A percentile compares a stretch with the other conserved stretches of the same genome.
Conservation (phyloP, 2,113 vertebrate genomes). For the Dascyllus trimaculatus region DNA sequence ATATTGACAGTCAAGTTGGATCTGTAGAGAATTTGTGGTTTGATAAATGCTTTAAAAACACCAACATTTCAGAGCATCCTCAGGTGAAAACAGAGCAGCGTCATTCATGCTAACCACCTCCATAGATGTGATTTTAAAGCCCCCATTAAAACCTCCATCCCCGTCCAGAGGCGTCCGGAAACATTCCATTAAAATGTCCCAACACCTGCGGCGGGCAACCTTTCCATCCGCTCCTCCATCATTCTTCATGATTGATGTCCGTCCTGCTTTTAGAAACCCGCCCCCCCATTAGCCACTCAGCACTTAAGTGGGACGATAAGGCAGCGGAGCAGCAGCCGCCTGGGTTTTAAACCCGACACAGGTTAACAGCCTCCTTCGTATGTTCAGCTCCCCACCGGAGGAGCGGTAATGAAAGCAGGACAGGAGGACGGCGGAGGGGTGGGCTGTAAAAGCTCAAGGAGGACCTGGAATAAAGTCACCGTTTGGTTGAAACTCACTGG, state of each 20-base stretch:
- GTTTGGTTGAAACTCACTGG: constrained; percentile 29
- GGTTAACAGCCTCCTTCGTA: constrained; percentile 68
- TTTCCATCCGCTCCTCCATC: constrained; percentile 31
- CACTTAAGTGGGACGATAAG: constrained; percentile 41
- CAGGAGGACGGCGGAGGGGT: not conserved
- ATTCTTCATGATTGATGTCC: constrained; percentile 59
- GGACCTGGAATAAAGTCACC: constrained; percentile 17
- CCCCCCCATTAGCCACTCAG: constrained; percentile 40
- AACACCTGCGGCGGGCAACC: constrained; percentile 66
- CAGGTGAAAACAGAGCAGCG: not conserved
- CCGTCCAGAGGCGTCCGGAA: constrained; percentile 42
- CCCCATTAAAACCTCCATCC: constrained; percentile 25
- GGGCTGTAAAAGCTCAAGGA: constrained; percentile 24
- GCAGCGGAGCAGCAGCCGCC: constrained; percentile 29
- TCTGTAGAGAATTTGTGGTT: not conserved
- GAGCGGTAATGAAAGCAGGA: constrained; percentile 13
- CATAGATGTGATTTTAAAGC: constrained; percentile 35
- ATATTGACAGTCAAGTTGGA: too few relatives aligned
- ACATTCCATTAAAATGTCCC: constrained; percentile 34
- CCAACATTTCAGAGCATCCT: not conserved
- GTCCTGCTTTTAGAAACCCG: constrained; percentile 45
- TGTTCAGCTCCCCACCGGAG: constrained; percentile 43
- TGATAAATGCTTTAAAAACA: not conserved
- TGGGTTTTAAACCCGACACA: constrained; percentile 68
- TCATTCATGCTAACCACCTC: not conserved